These are phyloP conservation scores for Axis porcinus DNA, from an alignment of 2,113 vertebrate species.

Conservation along the genomic window DNA sequence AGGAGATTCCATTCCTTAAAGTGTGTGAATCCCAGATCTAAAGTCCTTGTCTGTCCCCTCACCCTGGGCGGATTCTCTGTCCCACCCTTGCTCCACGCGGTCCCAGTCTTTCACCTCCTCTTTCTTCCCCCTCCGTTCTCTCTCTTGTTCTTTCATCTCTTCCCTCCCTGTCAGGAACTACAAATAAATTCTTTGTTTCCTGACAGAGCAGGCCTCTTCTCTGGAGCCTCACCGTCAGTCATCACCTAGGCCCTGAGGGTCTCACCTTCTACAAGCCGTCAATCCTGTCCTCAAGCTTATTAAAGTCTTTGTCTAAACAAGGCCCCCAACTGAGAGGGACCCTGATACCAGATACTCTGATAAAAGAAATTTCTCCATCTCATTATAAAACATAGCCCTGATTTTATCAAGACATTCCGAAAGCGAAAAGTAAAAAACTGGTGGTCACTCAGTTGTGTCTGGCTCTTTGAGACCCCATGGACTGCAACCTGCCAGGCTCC, in stretches of 20 bases:
- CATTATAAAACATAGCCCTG: neutral
- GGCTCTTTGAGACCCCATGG: neutral
- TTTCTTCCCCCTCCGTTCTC: neutral
- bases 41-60: neutral
- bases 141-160: neutral
- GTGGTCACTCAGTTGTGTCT: neutral
- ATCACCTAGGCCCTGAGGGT: neutral
- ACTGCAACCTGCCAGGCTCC: neutral
- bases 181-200: neutral
- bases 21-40: neutral
- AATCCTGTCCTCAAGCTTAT: neutral
- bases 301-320: neutral
- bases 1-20: neutral
- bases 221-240: neutral
- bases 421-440: neutral
- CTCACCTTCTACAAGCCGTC: neutral
- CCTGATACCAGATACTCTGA: neutral
- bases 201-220: neutral
- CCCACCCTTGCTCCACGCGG: fast-evolving
- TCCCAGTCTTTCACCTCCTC: neutral
- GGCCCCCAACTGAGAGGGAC: neutral
- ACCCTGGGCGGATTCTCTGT: neutral
- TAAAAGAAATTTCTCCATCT: neutral
- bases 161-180: neutral
- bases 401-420: neutral